These are phyloP conservation scores for Empis livida DNA, from an alignment of 2,888 invertebrate species.

Conservation along the genomic window DNA sequence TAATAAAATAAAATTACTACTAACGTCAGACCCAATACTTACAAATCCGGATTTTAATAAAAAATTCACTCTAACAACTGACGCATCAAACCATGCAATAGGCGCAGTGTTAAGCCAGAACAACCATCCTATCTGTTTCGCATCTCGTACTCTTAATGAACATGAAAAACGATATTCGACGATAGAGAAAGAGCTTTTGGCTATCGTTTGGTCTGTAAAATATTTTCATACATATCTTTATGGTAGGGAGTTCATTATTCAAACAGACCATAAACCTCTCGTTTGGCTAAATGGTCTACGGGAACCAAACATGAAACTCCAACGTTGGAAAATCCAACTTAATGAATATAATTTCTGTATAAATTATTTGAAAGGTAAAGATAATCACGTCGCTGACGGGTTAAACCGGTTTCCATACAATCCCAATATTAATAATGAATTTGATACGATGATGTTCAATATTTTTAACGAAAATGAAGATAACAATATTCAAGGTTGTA, in stretches of 20 bases:
- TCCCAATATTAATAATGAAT: background rate
- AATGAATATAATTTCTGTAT: slow-evolving; percentile 1
- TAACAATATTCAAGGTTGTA: background rate
- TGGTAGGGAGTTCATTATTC: slow-evolving; percentile 5
- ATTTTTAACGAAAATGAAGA: background rate
- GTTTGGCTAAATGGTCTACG: slow-evolving; percentile 3
- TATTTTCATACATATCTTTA: slow-evolving; percentile 7
- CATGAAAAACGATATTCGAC: slow-evolving; percentile 6
- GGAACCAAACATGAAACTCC: background rate
- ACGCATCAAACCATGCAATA: slow-evolving; percentile 1
- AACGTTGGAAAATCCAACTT: background rate
- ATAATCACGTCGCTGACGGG: slow-evolving; percentile 3
- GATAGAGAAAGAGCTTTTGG: slow-evolving; percentile 7
- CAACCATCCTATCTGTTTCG: slow-evolving; percentile 2
- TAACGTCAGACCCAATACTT: too few species aligned
- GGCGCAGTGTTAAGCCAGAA: slow-evolving; percentile 5
- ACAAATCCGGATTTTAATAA: slow-evolving; percentile 2
- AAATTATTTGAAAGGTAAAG: slow-evolving; percentile 4
- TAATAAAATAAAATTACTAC: too few species aligned
- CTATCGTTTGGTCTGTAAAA: slow-evolving; percentile 4
- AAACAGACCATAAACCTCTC: slow-evolving; percentile 7
- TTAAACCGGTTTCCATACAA: background rate
- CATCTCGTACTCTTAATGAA: slow-evolving; percentile 5
- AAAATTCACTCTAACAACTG: slow-evolving; percentile 2
- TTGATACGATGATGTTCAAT: background rate